These are phyloP conservation scores for Tetrao urogallus DNA, from an alignment of 2,113 vertebrate genomes.

Conservation along the genomic window DNA sequence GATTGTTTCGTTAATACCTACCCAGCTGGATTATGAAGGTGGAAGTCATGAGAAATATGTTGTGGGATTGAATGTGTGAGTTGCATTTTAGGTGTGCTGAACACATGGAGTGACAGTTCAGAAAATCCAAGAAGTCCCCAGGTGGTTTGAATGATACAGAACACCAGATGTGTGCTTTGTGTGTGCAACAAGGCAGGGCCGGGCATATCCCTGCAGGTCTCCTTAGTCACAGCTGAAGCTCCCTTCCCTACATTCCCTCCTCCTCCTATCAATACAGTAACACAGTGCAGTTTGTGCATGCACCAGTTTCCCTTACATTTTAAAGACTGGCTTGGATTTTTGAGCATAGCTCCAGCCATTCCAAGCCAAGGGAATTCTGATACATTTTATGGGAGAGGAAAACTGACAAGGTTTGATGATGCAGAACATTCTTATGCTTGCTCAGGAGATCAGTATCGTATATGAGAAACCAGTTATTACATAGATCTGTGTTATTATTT, in stretches of 20 bases:
- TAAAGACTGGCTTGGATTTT: background rate
- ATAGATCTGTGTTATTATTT: background rate
- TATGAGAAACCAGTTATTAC: background rate
- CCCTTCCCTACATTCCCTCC: background rate
- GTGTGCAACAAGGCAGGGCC: background rate
- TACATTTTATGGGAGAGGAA: background rate
- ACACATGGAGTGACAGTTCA: background rate
- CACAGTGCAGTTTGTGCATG: background rate
- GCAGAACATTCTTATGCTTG: background rate
- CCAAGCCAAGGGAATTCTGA: background rate
- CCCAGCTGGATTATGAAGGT: rapidly evolving
- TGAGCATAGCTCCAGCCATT: background rate
- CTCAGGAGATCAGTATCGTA: constrained; percentile 44
- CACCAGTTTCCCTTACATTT: background rate
- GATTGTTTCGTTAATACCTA: background rate
- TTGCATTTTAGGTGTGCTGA: background rate
- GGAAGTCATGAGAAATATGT: background rate
- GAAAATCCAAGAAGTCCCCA: background rate
- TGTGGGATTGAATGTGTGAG: background rate
- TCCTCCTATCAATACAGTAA: background rate
- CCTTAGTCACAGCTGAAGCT: background rate
- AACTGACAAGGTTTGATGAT: background rate
- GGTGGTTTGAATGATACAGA: background rate
- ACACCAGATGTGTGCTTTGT: background rate
- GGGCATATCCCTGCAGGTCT: background rate